Evolutionary conservation across 2,888 invertebrate species (phyloP).

Genomic region (Torymus texanus): DNA sequence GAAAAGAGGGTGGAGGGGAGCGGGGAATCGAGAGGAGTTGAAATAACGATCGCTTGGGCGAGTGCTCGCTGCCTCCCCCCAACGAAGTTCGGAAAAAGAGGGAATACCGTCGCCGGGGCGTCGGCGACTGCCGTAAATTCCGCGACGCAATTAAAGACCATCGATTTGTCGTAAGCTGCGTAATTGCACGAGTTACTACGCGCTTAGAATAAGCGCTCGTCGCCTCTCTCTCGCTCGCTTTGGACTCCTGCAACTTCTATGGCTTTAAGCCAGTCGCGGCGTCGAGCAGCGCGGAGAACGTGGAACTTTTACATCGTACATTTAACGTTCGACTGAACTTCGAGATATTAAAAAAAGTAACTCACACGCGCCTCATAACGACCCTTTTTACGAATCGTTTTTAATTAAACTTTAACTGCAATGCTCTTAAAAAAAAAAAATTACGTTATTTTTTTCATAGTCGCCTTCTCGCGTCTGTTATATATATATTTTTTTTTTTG

Average conservation of each 20-base stretch:
- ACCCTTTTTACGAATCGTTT: conserved; percentile 29
- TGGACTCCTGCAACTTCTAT: conserved; percentile 50
- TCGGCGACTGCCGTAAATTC: conserved; percentile 65
- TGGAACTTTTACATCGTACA: conserved; percentile 52
- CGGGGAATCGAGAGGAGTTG: conserved; percentile 53
- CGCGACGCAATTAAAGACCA: conserved; percentile 72
- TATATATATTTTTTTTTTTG: conserved; percentile 11
- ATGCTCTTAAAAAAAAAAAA: too few relatives aligned
- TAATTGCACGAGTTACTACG: conserved; percentile 74
- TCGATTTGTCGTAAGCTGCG: conserved; percentile 73
- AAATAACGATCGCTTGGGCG: conserved; percentile 54
- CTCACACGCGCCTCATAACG: conserved; percentile 36
- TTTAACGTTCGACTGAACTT: conserved; percentile 32
- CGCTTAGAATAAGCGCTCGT: conserved; percentile 70
- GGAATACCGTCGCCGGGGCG: conserved; percentile 28
- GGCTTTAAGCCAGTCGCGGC: conserved; percentile 52
- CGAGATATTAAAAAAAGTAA: conserved; percentile 52
- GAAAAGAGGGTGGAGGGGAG: not conserved
- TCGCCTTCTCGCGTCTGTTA: not conserved
- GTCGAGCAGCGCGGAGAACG: not conserved
- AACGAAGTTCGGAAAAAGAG: conserved; percentile 51
- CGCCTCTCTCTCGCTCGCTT: conserved; percentile 42
- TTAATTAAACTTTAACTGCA: conserved; percentile 36
- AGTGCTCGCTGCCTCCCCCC: conserved; percentile 35
- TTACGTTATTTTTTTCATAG: not conserved